phyloP scores from a whole-genome alignment of 2,888 invertebrate species.

The Cheilosia urbana region DNA sequence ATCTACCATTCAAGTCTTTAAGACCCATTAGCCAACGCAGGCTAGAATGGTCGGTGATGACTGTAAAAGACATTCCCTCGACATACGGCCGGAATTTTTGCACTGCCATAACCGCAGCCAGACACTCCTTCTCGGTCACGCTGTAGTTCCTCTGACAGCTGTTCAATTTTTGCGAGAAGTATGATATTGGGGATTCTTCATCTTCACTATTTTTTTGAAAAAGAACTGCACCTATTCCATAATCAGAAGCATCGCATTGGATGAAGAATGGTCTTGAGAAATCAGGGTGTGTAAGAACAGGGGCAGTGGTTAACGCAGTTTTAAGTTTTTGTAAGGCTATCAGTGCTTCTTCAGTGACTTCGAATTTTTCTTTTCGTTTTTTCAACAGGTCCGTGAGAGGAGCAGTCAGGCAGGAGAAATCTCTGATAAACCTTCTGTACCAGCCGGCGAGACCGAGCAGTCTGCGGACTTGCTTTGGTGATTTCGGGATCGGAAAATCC shows the following conservation, averaged over 20 bases:
- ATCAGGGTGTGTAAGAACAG: conserved; percentile 58
- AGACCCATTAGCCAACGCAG: too few relatives aligned
- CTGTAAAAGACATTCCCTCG: too few relatives aligned
- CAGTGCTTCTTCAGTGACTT: conserved; percentile 40
- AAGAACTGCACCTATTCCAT: not conserved
- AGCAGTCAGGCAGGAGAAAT: too few relatives aligned
- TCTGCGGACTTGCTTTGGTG: not conserved
- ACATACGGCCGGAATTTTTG: too few relatives aligned
- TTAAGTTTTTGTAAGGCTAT: conserved; percentile 51
- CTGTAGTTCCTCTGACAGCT: too few relatives aligned
- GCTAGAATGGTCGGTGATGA: too few relatives aligned
- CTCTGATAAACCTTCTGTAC: not conserved
- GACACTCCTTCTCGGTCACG: too few relatives aligned
- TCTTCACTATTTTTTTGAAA: not conserved
- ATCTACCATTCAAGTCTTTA: too few relatives aligned
- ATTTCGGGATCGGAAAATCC: conserved; percentile 1
- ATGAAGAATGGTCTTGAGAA: conserved; percentile 20
- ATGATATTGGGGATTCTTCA: not conserved
- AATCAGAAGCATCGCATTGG: conserved; percentile 48
- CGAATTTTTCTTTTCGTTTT: conserved; percentile 33
- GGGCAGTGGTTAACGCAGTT: conserved; percentile 41
- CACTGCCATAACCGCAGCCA: too few relatives aligned
- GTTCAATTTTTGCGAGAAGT: not conserved
- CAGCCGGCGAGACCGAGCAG: too few relatives aligned
- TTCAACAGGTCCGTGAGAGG: too few relatives aligned